These are phyloP conservation scores for Lamprotornis superbus DNA, from an alignment of 2,113 vertebrate species.

Conservation along the genomic window DNA sequence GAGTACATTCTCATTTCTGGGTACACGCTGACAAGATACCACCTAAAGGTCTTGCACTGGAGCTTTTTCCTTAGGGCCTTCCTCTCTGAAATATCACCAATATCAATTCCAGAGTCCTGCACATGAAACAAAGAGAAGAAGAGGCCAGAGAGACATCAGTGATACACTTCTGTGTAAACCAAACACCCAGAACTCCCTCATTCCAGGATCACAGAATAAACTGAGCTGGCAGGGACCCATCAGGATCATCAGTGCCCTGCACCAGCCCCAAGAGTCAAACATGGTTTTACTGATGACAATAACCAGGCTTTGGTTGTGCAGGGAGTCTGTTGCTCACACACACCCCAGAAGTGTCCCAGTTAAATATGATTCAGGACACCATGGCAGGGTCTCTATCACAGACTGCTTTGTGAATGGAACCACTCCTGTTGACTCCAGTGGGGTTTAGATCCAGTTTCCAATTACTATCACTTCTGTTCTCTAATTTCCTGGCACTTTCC, in stretches of 20 bases:
- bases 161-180: neutral
- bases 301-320: neutral
- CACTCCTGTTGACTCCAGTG: neutral
- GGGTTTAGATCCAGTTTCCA: neutral
- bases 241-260: neutral
- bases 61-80: conserved; percentile 94
- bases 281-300: neutral
- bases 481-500: neutral
- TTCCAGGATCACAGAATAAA: neutral
- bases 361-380: neutral
- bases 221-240: neutral
- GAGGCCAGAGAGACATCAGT: neutral
- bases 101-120: conserved; percentile 95
- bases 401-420: neutral
- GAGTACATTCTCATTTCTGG: conserved; percentile 98
- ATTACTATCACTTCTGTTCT: neutral
- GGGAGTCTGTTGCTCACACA: neutral
- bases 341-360: neutral
- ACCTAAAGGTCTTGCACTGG: conserved; percentile 96
- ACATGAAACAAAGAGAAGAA: neutral
- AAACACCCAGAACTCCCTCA: neutral
- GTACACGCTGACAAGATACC: conserved; percentile 98
- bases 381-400: neutral
- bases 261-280: neutral
- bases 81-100: conserved; percentile 91